These are phyloP conservation scores for Fringilla coelebs DNA, from an alignment of 2,797 vertebrate species.

Conservation along the genomic window DNA sequence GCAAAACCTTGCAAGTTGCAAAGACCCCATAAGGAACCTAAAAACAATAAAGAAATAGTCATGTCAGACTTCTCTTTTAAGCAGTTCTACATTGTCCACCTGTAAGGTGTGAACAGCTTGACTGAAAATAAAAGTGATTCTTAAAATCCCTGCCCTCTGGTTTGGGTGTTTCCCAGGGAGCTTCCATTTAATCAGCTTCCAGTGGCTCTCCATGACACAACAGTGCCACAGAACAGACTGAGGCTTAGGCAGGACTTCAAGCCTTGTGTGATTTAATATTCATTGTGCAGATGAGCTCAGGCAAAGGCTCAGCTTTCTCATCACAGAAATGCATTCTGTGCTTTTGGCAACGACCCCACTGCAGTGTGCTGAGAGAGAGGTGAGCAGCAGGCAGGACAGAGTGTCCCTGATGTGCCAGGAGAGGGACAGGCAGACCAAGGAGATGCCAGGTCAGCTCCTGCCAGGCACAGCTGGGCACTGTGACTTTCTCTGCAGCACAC, in stretches of 20 bases:
- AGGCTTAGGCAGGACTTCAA: background rate
- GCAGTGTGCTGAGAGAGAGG: background rate
- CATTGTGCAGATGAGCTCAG: background rate
- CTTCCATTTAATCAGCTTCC: background rate
- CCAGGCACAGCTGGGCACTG: background rate
- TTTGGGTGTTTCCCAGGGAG: background rate
- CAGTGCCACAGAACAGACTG: background rate
- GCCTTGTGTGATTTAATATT: background rate
- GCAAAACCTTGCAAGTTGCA: slow-evolving; percentile 91
- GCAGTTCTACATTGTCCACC: background rate
- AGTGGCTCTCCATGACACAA: background rate
- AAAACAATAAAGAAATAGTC: background rate
- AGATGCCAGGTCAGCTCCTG: background rate
- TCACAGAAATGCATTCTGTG: background rate
- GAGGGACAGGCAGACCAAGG: background rate
- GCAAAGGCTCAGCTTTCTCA: background rate
- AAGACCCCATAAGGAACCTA: slow-evolving; percentile 89
- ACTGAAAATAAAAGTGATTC: background rate
- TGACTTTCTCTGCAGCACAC: background rate
- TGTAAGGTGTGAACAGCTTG: background rate
- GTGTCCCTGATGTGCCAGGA: background rate
- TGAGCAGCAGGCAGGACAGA: background rate
- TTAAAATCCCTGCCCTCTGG: background rate
- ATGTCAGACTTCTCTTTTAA: background rate
- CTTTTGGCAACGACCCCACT: background rate